Conservation (phyloP, 2,113 vertebrate species). For the Arizona elegans region DNA sequence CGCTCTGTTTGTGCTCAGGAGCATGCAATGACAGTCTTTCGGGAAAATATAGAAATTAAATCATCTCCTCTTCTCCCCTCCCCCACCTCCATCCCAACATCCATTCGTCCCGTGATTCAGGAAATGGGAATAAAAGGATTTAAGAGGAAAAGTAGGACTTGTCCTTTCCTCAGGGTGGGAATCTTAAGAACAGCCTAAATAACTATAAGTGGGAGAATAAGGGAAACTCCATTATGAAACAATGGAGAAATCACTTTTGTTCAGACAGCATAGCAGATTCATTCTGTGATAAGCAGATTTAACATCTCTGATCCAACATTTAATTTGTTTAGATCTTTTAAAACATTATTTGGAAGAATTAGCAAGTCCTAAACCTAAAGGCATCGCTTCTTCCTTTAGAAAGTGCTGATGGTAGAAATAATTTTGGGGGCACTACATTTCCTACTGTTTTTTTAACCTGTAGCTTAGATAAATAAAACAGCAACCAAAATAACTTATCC, state of each 20-base stretch:
- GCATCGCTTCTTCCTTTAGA: background rate
- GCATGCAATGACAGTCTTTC: background rate
- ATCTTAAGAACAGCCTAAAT: background rate
- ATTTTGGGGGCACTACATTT: background rate
- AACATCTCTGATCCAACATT: background rate
- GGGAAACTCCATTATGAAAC: slow-evolving; percentile 4
- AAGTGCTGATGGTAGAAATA: background rate
- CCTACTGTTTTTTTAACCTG: background rate
- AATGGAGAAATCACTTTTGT: background rate
- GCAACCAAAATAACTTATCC: background rate
- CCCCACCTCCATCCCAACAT: background rate
- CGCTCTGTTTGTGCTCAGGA: background rate
- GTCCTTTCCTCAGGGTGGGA: background rate
- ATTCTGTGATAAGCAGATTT: background rate
- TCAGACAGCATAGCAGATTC: background rate
- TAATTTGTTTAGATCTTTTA: background rate
- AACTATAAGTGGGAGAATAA: background rate
- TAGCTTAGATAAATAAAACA: background rate
- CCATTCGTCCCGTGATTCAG: too few relatives aligned
- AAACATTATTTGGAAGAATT: background rate
- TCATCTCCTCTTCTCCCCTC: background rate
- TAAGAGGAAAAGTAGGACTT: slow-evolving; percentile 20
- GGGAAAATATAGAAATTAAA: background rate
- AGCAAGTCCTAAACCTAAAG: background rate
- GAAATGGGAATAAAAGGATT: slow-evolving; percentile 42